phyloP scores from a whole-genome alignment of 2,113 vertebrate species.

The Phalacrocorax carbo region DNA sequence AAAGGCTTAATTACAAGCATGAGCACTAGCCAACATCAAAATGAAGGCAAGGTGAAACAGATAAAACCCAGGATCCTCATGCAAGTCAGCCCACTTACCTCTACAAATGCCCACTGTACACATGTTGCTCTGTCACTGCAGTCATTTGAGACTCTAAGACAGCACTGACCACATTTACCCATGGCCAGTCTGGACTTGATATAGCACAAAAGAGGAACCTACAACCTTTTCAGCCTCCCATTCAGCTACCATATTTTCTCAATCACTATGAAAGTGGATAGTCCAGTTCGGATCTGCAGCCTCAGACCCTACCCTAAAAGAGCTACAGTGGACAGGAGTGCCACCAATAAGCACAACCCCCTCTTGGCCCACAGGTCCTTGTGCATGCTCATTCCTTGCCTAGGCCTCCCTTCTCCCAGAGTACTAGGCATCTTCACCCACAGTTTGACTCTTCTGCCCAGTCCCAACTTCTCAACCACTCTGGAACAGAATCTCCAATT shows the following conservation, averaged over 20 bases:
- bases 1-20: background rate
- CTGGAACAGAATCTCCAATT: background rate
- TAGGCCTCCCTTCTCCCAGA: background rate
- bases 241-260: background rate
- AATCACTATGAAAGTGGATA: background rate
- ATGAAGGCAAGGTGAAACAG: background rate
- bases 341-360: background rate
- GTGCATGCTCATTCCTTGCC: background rate
- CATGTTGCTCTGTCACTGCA: rapidly evolving
- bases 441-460: background rate
- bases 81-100: background rate
- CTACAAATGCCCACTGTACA: background rate
- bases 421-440: background rate
- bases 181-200: background rate
- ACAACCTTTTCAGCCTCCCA: background rate
- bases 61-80: background rate
- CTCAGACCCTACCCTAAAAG: background rate
- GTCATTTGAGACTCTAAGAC: background rate
- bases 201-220: background rate
- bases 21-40: background rate
- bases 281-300: background rate
- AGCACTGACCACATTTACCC: background rate
- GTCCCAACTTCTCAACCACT: background rate
- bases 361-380: background rate
- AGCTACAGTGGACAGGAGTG: background rate